Base-by-base conservation (phyloP, 1,140 invertebrate species). In the Drosophila azteca region DNA sequence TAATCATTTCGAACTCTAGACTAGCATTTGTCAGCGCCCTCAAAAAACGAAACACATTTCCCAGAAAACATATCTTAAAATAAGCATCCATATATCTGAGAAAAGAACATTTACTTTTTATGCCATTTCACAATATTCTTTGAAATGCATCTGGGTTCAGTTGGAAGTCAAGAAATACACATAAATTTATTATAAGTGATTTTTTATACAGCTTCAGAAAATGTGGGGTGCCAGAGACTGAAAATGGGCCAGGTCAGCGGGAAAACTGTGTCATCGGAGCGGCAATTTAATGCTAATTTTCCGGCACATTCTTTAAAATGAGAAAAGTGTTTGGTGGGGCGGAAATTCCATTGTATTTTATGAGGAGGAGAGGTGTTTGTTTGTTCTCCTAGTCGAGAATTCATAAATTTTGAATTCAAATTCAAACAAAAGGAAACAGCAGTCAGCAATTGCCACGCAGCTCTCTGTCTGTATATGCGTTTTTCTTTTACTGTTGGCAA, bases 111-210 rank as follows among this genome's bases (percentile, higher is more conserved):
- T 44, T 69, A 50, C 43, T 43, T 69, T 69, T 1, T 24, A 57
- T 49, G 64, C 35, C 57, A 26, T 20, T 49, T 31, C 45, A 50
- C 44, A 58, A 69, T 69, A 51, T 31, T 41, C 51, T 74, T 53
- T 52, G 48, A 71, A 71, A 69, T 69, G 51, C 64, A 57, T 69
- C 31, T 48, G 1, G 35, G 35, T 39, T 39, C 35, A 39, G 35
- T 4, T 39, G 13, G 29, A 60, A 70, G 70, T 46, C 73, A 77
- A 87, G 82, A 81, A 74, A 87, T 77, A 77, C 65, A 64, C 64
- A 70, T 81, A 57, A 79, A 85, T 82, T 81, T 60, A 67, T 82
- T 78, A 45, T 46, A 57, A 50, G 44, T 49, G 43, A 63, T 62
- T 58, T 15, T 71, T 45, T 45, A 58, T 69, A 52, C 43, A 13